phyloP scores from a whole-genome alignment of 2,888 invertebrate genomes.

The Zaprionus obscuricornis region DNA sequence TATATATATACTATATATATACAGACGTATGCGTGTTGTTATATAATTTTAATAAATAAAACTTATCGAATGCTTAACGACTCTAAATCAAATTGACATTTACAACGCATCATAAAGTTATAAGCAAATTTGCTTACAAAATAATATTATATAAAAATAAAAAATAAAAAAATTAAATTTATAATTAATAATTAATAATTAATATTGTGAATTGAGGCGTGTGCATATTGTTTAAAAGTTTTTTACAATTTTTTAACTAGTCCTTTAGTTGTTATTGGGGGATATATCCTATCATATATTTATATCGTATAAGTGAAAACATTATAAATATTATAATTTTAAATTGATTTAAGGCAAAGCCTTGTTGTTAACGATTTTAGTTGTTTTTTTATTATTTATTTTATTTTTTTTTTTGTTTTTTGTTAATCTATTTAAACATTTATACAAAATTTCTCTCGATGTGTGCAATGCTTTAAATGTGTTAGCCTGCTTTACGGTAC shows the following conservation, averaged over 20 bases:
- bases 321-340: constrained; percentile 23
- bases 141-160: constrained; percentile 37
- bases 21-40: constrained; percentile 60
- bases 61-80: constrained; percentile 40
- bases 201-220: constrained; percentile 23
- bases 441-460: constrained; percentile 34
- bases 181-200: constrained; percentile 20
- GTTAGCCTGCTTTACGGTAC: constrained; percentile 78
- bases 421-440: constrained; percentile 17
- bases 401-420: constrained; percentile 2
- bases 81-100: constrained; percentile 50
- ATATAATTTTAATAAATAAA: constrained; percentile 68
- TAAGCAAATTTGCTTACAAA: constrained; percentile 71
- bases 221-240: constrained; percentile 28
- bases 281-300: no score
- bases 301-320: not conserved
- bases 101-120: constrained; percentile 72
- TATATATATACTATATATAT: constrained; percentile 32
- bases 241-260: constrained; percentile 41
- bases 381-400: not conserved
- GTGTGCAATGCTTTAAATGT: constrained; percentile 73
- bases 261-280: constrained; percentile 53
- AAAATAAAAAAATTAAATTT: constrained; percentile 17
- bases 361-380: constrained; percentile 48
- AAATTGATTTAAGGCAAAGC: constrained; percentile 62